Percentiles rank a stretch among this genome's conserved stretches.
These are phyloP conservation scores for Nothocercus nigrocapillus DNA, from an alignment of 2,113 vertebrate species.

Conservation along the genomic window DNA sequence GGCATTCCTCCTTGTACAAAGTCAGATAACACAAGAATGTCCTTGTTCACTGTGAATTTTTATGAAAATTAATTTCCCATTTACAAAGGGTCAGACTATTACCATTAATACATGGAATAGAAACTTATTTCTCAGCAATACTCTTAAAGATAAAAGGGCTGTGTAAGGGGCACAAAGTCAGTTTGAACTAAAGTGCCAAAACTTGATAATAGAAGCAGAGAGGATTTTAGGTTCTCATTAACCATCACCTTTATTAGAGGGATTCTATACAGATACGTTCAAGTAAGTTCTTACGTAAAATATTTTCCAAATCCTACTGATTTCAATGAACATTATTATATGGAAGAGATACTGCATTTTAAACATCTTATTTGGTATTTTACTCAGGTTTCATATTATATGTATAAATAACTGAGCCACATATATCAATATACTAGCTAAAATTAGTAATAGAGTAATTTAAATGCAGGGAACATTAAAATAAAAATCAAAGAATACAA, in stretches of 20 bases:
- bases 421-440: slow-evolving; percentile 28
- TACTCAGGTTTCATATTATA: slow-evolving; percentile 27
- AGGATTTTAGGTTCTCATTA: background rate
- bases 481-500: slow-evolving; percentile 73
- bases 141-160: background rate
- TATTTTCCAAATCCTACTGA: background rate
- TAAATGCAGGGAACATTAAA: slow-evolving; percentile 53
- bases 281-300: background rate
- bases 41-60: background rate
- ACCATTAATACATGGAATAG: background rate
- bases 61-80: background rate
- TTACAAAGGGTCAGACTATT: background rate
- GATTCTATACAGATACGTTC: background rate
- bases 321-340: background rate
- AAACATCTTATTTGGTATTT: background rate
- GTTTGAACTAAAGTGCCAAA: background rate
- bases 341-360: background rate
- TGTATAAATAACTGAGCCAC: slow-evolving; percentile 15
- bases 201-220: background rate
- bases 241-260: background rate
- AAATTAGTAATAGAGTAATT: slow-evolving; percentile 62
- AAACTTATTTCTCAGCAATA: background rate
- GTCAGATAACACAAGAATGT: background rate
- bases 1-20: background rate
- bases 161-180: background rate